Base-by-base conservation (phyloP, 2,888 invertebrate species). In the Polydrusus pterygomalis region DNA sequence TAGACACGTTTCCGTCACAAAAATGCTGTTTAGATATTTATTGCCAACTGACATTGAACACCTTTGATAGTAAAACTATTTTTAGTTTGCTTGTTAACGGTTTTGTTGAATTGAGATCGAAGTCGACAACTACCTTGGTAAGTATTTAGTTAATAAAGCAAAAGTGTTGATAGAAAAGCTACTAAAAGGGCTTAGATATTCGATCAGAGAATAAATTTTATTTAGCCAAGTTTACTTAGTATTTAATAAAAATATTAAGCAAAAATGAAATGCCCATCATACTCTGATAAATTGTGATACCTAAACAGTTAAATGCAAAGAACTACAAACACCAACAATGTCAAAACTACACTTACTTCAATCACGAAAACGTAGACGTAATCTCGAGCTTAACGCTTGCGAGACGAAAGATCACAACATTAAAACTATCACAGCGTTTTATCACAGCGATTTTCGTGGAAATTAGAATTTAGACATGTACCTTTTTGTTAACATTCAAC, bases 401-500 rank as follows among this genome's bases (percentile, higher is more conserved):
- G 67, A 73, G 67, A 47, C 38, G 68, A 51, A 47, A 25, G 51
- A 62, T 70, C 70, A 70, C 75, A 70, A 75, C 75, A 75, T 75
- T 62, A 62, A 68, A 74, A 74, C 63, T 74, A 75, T 75, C 75
- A 75, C 75, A 70, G 70, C 65, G 70, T 56, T 34, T 51, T 74
- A 75, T 75, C 75, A 75, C 75, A 75, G 75, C 51, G 49, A 65
- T 30, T 67, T 73, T 67, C 74, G 63, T 63, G 69, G 51, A 67
- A 67, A 43, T 75, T 74, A 64, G 17, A 63, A 56, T 62, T 74
- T 74, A 63, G 63, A 62, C 63, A 68, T 73, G 81, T 87, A 87
- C 87, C 87, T 87, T 87, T 85, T 84, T 86, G 80, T 87, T 86
- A 80, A 85, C 79, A 64, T 85, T 84, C 75, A 87, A 81, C 83